phyloP scores from a whole-genome alignment of 2,797 vertebrate species.

The Carapus acus region DNA sequence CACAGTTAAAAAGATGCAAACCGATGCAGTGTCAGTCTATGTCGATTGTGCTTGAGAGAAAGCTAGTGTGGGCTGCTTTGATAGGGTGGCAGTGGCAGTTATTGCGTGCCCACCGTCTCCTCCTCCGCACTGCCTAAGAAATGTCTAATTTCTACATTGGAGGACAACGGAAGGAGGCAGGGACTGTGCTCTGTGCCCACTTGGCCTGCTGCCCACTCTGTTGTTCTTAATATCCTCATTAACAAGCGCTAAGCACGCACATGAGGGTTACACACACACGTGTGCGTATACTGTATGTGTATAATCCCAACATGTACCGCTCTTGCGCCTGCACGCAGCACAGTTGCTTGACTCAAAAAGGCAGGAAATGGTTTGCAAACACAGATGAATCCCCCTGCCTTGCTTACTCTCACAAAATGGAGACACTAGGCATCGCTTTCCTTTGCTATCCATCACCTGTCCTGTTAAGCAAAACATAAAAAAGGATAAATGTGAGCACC shows the following conservation, averaged over 20 bases:
- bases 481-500: not conserved
- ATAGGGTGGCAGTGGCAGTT: no score
- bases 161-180: constrained; percentile 26
- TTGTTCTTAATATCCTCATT: constrained; percentile 61
- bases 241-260: constrained; percentile 43
- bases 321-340: constrained; percentile 19
- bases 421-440: constrained; percentile 28
- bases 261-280: not conserved
- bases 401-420: not conserved
- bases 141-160: constrained; percentile 43
- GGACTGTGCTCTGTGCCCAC: constrained; percentile 30
- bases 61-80: constrained; percentile 8
- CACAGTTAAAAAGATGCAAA: constrained; percentile 48
- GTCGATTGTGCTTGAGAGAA: constrained; percentile 22
- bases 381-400: no score
- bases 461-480: constrained; percentile 14
- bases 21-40: constrained; percentile 27
- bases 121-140: constrained; percentile 39
- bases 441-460: constrained; percentile 11
- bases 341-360: constrained; percentile 16
- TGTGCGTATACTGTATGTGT: not conserved
- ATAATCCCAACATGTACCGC: constrained; percentile 17
- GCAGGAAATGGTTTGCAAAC: constrained; percentile 17
- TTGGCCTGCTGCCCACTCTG: constrained; percentile 51
- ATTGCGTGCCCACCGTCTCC: constrained; percentile 40